These are phyloP conservation scores for Hypomecis atomaria DNA, from an alignment of 2,888 invertebrate genomes.

Conservation along the genomic window DNA sequence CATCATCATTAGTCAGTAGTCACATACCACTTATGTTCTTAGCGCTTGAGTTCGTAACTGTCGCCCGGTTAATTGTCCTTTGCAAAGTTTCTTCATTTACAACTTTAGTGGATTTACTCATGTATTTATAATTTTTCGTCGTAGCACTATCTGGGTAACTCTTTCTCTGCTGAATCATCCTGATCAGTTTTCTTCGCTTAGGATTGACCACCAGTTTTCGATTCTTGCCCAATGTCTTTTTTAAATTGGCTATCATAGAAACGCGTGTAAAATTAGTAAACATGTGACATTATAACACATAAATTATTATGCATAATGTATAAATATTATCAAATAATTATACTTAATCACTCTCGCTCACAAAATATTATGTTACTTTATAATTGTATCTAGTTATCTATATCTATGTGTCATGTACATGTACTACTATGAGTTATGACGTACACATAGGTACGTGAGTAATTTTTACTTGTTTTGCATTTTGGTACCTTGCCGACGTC, in stretches of 20 bases:
- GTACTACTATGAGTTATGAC: too few species aligned
- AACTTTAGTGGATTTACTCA: slow-evolving; percentile 3
- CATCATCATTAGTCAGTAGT: too few species aligned
- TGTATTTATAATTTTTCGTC: slow-evolving; percentile 5
- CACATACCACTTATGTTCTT: not conserved
- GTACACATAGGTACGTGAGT: too few species aligned
- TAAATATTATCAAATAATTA: too few species aligned
- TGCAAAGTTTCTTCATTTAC: not conserved
- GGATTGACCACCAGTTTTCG: slow-evolving; percentile 34
- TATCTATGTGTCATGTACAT: too few species aligned
- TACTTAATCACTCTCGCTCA: too few species aligned
- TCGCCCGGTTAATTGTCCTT: not conserved
- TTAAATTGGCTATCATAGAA: slow-evolving; percentile 6
- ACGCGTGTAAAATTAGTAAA: not conserved
- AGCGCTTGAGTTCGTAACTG: not conserved
- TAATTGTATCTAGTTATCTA: too few species aligned
- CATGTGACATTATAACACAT: too few species aligned
- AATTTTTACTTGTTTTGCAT: not conserved
- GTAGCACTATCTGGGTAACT: not conserved
- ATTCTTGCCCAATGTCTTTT: slow-evolving; percentile 26
- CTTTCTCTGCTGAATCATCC: slow-evolving; percentile 2
- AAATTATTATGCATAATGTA: too few species aligned
- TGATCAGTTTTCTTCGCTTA: slow-evolving; percentile 9
- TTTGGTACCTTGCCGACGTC: slow-evolving; percentile 25
- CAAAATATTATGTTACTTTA: too few species aligned